Base-by-base conservation (phyloP, 2,113 vertebrate genomes). In the Cromileptes altivelis region DNA sequence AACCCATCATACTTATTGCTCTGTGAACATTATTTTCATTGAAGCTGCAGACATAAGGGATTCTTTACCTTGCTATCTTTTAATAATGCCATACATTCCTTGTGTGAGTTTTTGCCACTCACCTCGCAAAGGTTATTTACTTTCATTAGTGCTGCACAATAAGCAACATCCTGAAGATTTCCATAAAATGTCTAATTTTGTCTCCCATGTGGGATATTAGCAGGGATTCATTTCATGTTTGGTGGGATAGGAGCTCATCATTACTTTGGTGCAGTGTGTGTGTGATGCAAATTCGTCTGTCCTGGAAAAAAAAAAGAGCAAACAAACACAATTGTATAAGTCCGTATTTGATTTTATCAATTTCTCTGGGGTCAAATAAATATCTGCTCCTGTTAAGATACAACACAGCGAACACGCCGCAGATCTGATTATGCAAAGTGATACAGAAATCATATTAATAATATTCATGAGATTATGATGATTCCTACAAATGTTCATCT, bases 1-100 rank as follows among this genome's bases (percentile, higher is more conserved):
- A 90, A 58, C 27, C 70, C 65, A 92, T 90, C 85, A 87, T 83
- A 70, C 61, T 76, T 89, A 85, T 88, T 82, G 88, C 84, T 78
- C 21, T 61, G 21, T 49, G 55, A 82, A 85, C 72, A 75, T 81
- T 74, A 78, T 84, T 90, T 81, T 21, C 56, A 83, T 13, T 70
- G 78, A 83, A 84, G 79, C 78, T 10, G 65, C 78, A 74, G 75
- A 81, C 57, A 80, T 62, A 60, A 70, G 33, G 74, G 58, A 79
- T 84, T 77, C 49, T 83, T 74, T 25, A 49, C 61, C 56, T 70
- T 14, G 25, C 70, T 81, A 68, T 85, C 70, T 88, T 84, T 64
- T 75, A 83, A 80, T 80, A 81, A 80, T 17, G 4, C 55, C 40
- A 27, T 14, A 27, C 14, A 0, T 56, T 70, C 52, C 33, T 55